These are phyloP conservation scores for Cebus imitator DNA, from an alignment of 2,113 vertebrate genomes.

Conservation along the genomic window DNA sequence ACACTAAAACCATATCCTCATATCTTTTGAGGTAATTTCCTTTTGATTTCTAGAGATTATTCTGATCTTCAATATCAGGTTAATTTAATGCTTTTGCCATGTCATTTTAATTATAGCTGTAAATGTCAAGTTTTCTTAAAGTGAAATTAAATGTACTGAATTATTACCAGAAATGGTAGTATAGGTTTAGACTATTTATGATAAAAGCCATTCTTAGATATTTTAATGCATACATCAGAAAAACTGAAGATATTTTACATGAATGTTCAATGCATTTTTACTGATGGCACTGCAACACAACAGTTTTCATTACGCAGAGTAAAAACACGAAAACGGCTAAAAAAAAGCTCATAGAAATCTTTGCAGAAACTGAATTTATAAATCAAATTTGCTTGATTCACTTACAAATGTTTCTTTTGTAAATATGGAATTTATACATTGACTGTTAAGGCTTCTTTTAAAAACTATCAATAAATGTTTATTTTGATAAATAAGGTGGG, in stretches of 20 bases:
- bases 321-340: neutral
- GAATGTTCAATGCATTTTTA: neutral
- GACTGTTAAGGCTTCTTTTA: neutral
- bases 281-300: neutral
- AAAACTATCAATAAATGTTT: neutral
- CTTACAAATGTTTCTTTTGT: neutral
- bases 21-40: neutral
- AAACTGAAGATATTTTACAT: neutral
- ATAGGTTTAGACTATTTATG: neutral
- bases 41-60: neutral
- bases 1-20: neutral
- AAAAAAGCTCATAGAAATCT: neutral
- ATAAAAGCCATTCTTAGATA: neutral
- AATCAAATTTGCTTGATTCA: neutral
- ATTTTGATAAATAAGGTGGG: neutral
- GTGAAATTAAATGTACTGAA: neutral
- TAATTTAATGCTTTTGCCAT: neutral
- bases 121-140: neutral
- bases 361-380: neutral
- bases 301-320: neutral
- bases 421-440: neutral
- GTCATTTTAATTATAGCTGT: neutral
- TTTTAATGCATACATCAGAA: neutral
- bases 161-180: neutral
- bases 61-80: neutral